Percentiles rank a stretch among this genome's conserved stretches.
phyloP scores from a whole-genome alignment of 2,113 vertebrate species.

The Onychostruthus taczanowskii region DNA sequence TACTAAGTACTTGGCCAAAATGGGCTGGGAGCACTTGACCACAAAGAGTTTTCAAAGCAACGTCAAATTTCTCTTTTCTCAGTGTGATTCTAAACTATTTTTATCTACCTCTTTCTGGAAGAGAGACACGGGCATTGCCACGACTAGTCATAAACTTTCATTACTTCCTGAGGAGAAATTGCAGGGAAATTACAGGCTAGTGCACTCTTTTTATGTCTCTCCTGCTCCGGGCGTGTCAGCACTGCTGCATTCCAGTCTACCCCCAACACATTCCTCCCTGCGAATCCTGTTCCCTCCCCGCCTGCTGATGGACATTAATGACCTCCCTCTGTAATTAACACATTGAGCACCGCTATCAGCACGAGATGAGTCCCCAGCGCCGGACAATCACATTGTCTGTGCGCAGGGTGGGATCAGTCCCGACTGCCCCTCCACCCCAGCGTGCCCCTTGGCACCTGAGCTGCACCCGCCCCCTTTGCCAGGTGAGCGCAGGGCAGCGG shows the following conservation, averaged over 20 bases:
- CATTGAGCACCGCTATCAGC: neutral
- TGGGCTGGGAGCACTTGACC: neutral
- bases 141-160: neutral
- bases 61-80: neutral
- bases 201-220: neutral
- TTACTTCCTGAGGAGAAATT: conserved; percentile 51
- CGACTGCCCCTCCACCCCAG: neutral
- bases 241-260: neutral
- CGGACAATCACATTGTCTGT: accelerated
- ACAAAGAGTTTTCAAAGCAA: neutral
- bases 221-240: neutral
- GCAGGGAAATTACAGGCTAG: conserved; percentile 54
- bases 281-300: neutral
- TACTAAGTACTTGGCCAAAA: neutral
- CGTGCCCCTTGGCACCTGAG: neutral
- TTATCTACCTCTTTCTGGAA: conserved; percentile 15
- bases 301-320: neutral
- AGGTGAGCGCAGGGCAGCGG: neutral
- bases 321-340: neutral
- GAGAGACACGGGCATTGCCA: neutral
- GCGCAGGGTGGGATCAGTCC: neutral
- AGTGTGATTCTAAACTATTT: neutral
- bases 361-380: accelerated
- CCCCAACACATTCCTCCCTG: neutral
- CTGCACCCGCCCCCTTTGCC: too few relatives aligned